Conservation (phyloP, 2,888 invertebrate species). For the Drosophila vallismaia region DNA sequence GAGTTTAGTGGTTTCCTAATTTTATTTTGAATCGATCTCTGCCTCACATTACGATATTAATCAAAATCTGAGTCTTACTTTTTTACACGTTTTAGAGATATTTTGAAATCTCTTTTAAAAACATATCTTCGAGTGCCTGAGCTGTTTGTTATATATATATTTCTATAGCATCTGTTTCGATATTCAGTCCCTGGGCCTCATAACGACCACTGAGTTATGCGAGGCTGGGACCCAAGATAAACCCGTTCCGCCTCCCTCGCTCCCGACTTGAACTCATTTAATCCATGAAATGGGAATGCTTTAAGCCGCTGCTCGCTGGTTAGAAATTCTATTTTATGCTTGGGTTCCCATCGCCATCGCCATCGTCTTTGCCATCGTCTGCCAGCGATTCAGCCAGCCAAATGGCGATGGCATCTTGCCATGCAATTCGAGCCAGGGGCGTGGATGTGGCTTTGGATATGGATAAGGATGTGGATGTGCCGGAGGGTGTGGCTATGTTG, state of each 20-base stretch:
- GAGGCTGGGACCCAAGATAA: constrained; percentile 46
- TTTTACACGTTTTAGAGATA: neutral
- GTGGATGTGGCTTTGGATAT: constrained; percentile 41
- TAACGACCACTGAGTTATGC: constrained; percentile 57
- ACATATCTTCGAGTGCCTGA: constrained; percentile 4
- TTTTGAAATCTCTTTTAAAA: neutral
- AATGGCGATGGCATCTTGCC: constrained; percentile 72
- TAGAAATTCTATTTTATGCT: constrained; percentile 77
- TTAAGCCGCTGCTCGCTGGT: constrained; percentile 48
- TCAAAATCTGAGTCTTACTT: neutral
- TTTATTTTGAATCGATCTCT: too few species aligned
- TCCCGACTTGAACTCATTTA: constrained; percentile 52
- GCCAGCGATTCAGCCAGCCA: constrained; percentile 48
- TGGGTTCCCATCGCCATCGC: constrained; percentile 44
- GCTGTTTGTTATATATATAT: neutral
- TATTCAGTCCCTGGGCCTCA: constrained; percentile 28
- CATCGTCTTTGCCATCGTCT: constrained; percentile 27
- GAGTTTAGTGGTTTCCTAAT: too few species aligned
- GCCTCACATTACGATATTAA: neutral
- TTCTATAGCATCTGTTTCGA: constrained; percentile 16
- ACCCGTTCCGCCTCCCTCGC: constrained; percentile 45
- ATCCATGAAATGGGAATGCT: constrained; percentile 56
- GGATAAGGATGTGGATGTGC: constrained; percentile 34
- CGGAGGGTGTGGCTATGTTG: constrained; percentile 33
- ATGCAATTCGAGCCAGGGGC: constrained; percentile 63